phyloP scores from a whole-genome alignment of 2,113 vertebrate genomes.

The Terrapene triunguis region DNA sequence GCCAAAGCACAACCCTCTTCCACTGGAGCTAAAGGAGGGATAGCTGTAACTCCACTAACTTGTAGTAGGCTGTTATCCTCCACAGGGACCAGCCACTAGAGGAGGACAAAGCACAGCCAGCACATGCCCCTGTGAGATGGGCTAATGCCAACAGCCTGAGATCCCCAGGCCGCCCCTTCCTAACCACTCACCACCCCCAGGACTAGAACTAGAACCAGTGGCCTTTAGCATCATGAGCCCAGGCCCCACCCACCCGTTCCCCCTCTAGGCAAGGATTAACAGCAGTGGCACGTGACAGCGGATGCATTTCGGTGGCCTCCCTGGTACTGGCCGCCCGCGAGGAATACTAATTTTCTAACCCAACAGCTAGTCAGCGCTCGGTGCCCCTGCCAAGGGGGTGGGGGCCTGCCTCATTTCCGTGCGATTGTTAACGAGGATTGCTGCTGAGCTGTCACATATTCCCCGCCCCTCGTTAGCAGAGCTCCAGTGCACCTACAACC shows the following conservation, averaged over 20 bases:
- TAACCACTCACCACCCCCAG: neutral
- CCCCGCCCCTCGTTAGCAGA: neutral
- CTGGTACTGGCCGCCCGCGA: neutral
- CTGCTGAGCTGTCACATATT: fast-evolving
- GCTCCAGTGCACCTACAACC: neutral
- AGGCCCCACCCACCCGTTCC: neutral
- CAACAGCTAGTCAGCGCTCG: neutral
- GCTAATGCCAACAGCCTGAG: too few relatives aligned
- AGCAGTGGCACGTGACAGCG: neutral
- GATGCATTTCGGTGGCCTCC: too few relatives aligned
- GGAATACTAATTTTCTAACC: neutral
- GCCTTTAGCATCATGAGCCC: neutral
- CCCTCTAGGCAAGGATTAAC: too few relatives aligned
- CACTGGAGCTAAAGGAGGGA: neutral
- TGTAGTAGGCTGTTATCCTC: neutral
- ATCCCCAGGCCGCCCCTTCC: neutral
- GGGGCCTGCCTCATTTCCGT: neutral
- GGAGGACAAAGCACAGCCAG: too few relatives aligned
- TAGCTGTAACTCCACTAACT: too few relatives aligned
- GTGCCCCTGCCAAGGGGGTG: neutral
- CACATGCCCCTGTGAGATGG: too few relatives aligned
- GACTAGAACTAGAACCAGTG: neutral
- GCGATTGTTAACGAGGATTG: fast-evolving
- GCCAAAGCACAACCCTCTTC: neutral
- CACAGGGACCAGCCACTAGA: neutral